A percentile compares a stretch with the other conserved stretches of the same genome.
Conservation (phyloP, 2,888 invertebrate species). For the Andrena flavipes region DNA sequence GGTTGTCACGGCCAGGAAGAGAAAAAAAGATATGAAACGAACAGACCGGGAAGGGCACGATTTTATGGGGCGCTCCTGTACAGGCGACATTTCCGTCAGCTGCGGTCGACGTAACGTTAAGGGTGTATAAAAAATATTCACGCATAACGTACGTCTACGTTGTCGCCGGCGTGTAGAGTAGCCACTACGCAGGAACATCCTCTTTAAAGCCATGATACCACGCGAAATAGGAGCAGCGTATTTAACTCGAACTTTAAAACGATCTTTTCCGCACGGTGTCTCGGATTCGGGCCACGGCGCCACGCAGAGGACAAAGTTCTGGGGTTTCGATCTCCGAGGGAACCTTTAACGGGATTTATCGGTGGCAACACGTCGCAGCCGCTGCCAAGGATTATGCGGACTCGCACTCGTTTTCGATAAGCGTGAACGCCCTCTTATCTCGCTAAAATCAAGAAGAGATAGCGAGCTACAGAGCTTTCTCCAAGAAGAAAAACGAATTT, state of each 20-base stretch:
- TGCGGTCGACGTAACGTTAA: not conserved
- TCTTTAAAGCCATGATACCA: slow-evolving; percentile 35
- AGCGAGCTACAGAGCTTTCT: not conserved
- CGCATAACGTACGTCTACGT: too few species aligned
- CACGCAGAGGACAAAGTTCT: not conserved
- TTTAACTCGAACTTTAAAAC: slow-evolving; percentile 1
- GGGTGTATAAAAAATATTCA: too few species aligned
- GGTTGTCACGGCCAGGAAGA: slow-evolving; percentile 33
- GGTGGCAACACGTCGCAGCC: not conserved
- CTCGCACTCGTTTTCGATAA: not conserved
- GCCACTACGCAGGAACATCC: slow-evolving; percentile 27
- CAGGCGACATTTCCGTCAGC: not conserved
- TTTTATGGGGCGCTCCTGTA: not conserved
- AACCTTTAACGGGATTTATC: slow-evolving; percentile 13
- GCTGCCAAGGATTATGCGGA: not conserved
- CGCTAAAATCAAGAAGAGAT: not conserved
- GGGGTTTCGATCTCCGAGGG: not conserved
- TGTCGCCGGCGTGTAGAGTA: too few species aligned
- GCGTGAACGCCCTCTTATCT: slow-evolving; percentile 18
- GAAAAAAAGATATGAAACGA: not conserved
- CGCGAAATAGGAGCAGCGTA: slow-evolving; percentile 22
- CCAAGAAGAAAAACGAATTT: not conserved
- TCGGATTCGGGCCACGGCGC: slow-evolving; percentile 2
- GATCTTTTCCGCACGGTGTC: not conserved
- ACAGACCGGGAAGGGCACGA: slow-evolving; percentile 4